Evolutionary conservation across 2,797 vertebrate genomes (phyloP).

Genomic region (Lycodopsis pacificus): DNA sequence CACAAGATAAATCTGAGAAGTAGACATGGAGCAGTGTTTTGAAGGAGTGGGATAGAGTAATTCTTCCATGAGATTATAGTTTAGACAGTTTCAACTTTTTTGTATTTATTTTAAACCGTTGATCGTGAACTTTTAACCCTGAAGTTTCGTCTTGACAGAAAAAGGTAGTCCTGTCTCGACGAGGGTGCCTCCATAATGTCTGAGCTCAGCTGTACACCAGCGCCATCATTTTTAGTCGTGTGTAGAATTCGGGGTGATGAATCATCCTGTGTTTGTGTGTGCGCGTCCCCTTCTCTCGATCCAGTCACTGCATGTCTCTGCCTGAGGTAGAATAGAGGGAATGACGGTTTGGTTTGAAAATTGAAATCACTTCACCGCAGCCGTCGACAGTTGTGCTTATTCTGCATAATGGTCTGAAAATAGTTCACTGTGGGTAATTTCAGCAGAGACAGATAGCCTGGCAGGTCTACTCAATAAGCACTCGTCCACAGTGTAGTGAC

Average conservation of each 20-base stretch:
- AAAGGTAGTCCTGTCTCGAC: background rate
- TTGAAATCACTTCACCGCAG: slow-evolving; percentile 68
- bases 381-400: slow-evolving; percentile 66
- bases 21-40: background rate
- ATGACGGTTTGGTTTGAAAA: slow-evolving; percentile 58
- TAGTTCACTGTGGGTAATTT: slow-evolving; percentile 70
- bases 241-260: slow-evolving; percentile 33
- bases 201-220: slow-evolving; percentile 6
- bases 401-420: slow-evolving; percentile 71
- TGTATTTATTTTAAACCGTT: background rate
- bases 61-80: background rate
- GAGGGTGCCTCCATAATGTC: background rate
- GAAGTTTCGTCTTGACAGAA: background rate
- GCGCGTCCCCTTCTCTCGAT: background rate
- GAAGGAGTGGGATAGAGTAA: background rate
- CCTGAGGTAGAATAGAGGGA: slow-evolving; percentile 37
- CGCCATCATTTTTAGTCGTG: slow-evolving; percentile 12
- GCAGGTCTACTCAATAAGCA: slow-evolving; percentile 69
- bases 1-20: too few relatives aligned
- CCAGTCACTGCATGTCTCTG: slow-evolving; percentile 11
- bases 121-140: background rate
- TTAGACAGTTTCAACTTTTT: background rate
- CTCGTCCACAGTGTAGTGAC: slow-evolving; percentile 62
- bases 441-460: slow-evolving; percentile 42
- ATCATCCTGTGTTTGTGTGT: slow-evolving; percentile 43